Conservation (phyloP, 2,888 invertebrate species). For the Dicyrtoma fusca region DNA sequence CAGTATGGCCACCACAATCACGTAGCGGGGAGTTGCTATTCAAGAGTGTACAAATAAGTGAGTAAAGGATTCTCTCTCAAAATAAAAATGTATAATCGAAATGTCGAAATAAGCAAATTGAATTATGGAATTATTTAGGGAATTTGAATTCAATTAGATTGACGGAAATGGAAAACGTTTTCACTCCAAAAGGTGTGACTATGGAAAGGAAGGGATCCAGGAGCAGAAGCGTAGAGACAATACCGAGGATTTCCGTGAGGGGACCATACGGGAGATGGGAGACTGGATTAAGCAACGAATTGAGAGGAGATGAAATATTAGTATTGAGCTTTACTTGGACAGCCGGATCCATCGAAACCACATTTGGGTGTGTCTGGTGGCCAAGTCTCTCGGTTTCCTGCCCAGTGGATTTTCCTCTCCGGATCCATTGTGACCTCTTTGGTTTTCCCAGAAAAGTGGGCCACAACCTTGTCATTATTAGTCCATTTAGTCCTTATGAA, state of each 20-base stretch:
- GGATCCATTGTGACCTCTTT: constrained; percentile 74
- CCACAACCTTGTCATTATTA: constrained; percentile 72
- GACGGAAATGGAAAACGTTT: no score
- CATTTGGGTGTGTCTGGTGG: constrained; percentile 89
- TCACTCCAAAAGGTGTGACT: no score
- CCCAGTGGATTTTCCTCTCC: constrained; percentile 81
- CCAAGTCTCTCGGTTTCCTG: constrained; percentile 74
- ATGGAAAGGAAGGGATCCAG: not conserved
- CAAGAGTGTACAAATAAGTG: constrained; percentile 57
- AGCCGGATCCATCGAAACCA: constrained; percentile 88
- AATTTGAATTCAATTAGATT: no score
- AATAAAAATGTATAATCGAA: no score
- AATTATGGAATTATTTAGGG: no score
- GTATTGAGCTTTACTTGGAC: constrained; percentile 64
- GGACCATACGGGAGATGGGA: no score
- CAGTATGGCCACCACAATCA: constrained; percentile 80
- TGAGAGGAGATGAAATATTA: not conserved
- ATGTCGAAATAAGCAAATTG: no score
- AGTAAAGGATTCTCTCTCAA: no score
- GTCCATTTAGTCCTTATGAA: constrained; percentile 31
- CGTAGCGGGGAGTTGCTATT: constrained; percentile 80
- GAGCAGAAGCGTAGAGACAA: not conserved
- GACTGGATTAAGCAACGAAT: no score
- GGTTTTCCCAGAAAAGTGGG: constrained; percentile 82
- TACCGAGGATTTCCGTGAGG: not conserved